Evolutionary conservation across 2,888 invertebrate genomes (phyloP), one percentile per base, ranked within the genome.

Genomic region (Scaptomyza flava): DNA sequence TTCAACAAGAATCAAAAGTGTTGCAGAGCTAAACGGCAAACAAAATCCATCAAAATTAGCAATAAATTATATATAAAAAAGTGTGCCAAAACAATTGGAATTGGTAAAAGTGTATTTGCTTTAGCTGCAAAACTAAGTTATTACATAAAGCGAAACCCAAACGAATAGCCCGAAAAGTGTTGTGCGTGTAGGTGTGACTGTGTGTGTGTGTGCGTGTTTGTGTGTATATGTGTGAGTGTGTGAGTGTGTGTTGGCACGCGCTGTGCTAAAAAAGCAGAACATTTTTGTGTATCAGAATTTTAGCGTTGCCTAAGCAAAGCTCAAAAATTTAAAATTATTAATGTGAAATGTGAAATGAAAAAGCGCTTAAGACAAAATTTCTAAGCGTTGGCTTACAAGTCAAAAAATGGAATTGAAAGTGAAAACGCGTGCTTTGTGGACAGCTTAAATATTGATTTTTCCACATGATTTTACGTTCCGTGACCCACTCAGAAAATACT

Each of bases 261-360:
- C 64, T 81, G 72, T 41, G 46, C 66, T 56, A 75, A 72, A 77
- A 79, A 81, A 80, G 66, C 63, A 72, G 66, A 81, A 83, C 66
- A 69, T 68, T 80, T 86, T 83, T 87, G 78, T 83, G 80, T 83
- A 87, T 83, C 82, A 87, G 86, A 67, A 79, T 74, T 87, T 70
- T 63, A 38, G 54, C 36, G 31, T 60, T 66, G 51, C 53, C 61
- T 20, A 47, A 63, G 60, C 48, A 45, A 67, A 50, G 53, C 34
- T 53, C 17, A 45, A 75, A 69, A 61, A 33, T 33, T 46, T 59
- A n/a, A 58, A 53, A 52, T 30, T 47, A 53, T 46, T 31, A 43
- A 41, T 41, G n/a, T n/a, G n/a, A n/a, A n/a, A n/a, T 38, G 45
- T 31, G 9, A 45, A 27, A 45, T 9, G 9, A 8, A 45, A 45